Evolutionary conservation across 1,140 invertebrate species (phyloP).

Genomic region (Melanaphis sacchari): DNA sequence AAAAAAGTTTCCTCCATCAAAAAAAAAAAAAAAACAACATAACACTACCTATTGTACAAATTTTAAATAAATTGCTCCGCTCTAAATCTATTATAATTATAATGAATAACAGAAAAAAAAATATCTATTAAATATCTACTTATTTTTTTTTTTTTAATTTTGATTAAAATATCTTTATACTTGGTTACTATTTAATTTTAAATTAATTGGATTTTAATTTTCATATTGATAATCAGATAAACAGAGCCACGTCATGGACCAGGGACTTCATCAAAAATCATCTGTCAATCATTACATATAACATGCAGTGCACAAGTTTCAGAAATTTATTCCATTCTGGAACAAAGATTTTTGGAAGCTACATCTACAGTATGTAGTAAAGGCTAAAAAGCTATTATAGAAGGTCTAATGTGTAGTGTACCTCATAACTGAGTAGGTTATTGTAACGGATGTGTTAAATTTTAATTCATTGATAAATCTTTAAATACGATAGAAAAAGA

Average conservation of each 20-base stretch:
- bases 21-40: no score
- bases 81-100: background rate
- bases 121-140: background rate
- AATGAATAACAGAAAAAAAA: no score
- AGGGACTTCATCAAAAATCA: slow-evolving; percentile 73
- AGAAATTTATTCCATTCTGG: slow-evolving; percentile 94
- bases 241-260: slow-evolving; percentile 72
- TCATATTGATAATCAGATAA: slow-evolving; percentile 65
- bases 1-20: no score
- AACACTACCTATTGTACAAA: no score
- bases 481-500: no score
- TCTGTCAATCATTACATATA: slow-evolving; percentile 79
- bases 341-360: slow-evolving; percentile 95
- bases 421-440: no score
- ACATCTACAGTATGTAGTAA: slow-evolving; percentile 73
- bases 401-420: no score
- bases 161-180: background rate
- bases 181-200: no score
- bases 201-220: slow-evolving; percentile 56
- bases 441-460: no score
- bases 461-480: no score
- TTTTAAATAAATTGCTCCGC: no score
- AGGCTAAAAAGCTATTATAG: background rate
- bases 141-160: background rate
- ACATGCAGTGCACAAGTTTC: slow-evolving; percentile 77